Base-by-base conservation (phyloP, 1,140 invertebrate genomes). In the Belonocnema kinseyi region DNA sequence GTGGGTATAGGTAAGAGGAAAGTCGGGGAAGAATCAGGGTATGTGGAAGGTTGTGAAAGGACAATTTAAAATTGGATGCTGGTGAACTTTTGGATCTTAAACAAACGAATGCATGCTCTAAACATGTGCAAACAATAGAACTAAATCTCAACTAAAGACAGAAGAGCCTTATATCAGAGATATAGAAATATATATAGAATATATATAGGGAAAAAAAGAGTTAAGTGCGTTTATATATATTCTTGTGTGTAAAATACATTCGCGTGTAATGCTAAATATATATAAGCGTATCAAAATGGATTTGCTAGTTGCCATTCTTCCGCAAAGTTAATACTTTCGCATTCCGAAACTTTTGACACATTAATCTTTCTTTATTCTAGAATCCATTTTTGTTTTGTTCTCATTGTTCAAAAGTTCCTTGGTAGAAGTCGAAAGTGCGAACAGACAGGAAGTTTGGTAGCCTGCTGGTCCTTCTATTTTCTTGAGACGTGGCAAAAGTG, bases 101-200 rank as follows among this genome's bases (percentile, higher is more conserved):
- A 91, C 88, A 90, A 91, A 91, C 87, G 79, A 88, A 90, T 82
- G 86, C 91, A 92, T 92, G 91, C 91, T 91, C 90, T 92, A 92
- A 90, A 91, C 90, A 91, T 92, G 88, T 91, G 90, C 91, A 92
- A 91, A 92, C 90, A 86, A 88, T 90, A 90, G 88, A 91, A 91
- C 90, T 92, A 92, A 91, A 91, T 88, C 82, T 91, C 80, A 91
- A 91, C 90, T 91, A 91, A 91, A 91, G 90, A 91, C 87, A 91
- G 86, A 90, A 90, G 88, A 91, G 89, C 89, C 88, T 91, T 90
- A 90, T 90, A 88, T 90, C 87, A 90, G 90, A 90, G 87, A 91
- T 86, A 87, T 90, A 88, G 78, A 88, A 87, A 89, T 86, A 87
- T 89, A 88, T 87, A 87, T 88, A 83, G 84, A 78, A 82, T 80